Conservation (phyloP, 2,888 invertebrate species). For the Synanthedon andrenaeformis region DNA sequence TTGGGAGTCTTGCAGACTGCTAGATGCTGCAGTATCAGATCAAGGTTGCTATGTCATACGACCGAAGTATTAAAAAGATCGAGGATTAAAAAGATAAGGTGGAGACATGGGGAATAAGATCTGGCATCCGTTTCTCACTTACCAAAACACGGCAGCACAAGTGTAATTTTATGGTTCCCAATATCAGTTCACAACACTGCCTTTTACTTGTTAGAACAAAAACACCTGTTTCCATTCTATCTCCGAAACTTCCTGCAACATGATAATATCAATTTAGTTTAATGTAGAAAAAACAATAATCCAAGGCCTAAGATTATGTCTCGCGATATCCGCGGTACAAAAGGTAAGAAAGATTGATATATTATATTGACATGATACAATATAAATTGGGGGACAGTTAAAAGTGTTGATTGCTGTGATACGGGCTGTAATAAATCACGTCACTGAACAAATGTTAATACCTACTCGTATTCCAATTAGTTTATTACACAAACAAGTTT, state of each 20-base stretch:
- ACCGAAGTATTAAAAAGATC: no score
- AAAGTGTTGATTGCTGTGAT: background rate
- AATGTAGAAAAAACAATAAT: slow-evolving; percentile 16
- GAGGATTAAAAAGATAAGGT: no score
- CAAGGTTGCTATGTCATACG: no score
- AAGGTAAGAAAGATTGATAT: slow-evolving; percentile 8
- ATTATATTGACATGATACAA: slow-evolving; percentile 6
- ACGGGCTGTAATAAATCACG: background rate
- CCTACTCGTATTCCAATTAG: background rate
- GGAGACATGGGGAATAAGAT: no score
- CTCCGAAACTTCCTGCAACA: slow-evolving; percentile 18
- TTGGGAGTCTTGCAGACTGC: no score
- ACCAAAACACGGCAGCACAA: no score
- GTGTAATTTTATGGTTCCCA: no score
- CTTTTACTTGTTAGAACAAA: background rate
- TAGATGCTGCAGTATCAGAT: no score
- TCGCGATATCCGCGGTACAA: slow-evolving; percentile 8
- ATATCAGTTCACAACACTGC: background rate
- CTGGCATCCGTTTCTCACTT: no score
- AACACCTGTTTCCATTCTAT: background rate
- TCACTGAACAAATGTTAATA: background rate
- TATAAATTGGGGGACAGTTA: background rate
- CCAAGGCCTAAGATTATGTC: slow-evolving; percentile 11
- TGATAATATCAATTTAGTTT: slow-evolving; percentile 23
- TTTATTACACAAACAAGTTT: background rate